Conservation (phyloP, 2,888 invertebrate species). For the Hesperia comma region DNA sequence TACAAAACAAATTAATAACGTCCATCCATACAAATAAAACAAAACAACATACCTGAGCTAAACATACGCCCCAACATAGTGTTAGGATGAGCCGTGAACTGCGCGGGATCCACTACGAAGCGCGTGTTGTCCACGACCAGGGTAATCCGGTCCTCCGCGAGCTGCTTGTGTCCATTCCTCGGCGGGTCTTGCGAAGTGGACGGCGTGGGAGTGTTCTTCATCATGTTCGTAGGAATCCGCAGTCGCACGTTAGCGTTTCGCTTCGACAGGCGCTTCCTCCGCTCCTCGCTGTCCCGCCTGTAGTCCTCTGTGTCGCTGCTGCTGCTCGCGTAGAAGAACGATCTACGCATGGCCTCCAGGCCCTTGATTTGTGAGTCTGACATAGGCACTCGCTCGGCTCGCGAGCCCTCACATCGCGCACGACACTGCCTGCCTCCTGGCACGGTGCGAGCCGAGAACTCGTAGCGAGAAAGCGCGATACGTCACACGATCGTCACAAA, state of each 20-base stretch:
- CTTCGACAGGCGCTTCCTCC: constrained; percentile 82
- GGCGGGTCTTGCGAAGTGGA: constrained; percentile 71
- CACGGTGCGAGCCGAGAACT: constrained; percentile 9
- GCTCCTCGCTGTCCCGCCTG: constrained; percentile 86
- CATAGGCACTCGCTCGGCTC: constrained; percentile 69
- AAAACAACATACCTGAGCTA: constrained; percentile 87
- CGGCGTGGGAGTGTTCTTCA: constrained; percentile 61
- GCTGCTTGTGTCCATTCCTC: constrained; percentile 63
- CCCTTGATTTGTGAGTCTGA: constrained; percentile 70
- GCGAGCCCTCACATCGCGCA: constrained; percentile 75
- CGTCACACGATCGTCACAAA: no score
- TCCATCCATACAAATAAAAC: background rate
- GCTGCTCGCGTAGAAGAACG: constrained; percentile 85
- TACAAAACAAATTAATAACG: background rate
- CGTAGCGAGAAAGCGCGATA: background rate
- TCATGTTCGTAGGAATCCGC: constrained; percentile 60
- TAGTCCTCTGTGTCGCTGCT: constrained; percentile 95
- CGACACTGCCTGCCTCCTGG: constrained; percentile 49
- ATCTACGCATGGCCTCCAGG: constrained; percentile 70
- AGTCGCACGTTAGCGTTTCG: constrained; percentile 66
- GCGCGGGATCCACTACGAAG: constrained; percentile 93
- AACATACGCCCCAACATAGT: constrained; percentile 99
- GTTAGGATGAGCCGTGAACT: constrained; percentile 97
- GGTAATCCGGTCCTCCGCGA: constrained; percentile 91
- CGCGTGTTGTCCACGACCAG: constrained; percentile 98